Evolutionary conservation across 2,113 vertebrate species (phyloP), one percentile per base, ranked within the genome.

Genomic region (Sclerurus mexicanus): DNA sequence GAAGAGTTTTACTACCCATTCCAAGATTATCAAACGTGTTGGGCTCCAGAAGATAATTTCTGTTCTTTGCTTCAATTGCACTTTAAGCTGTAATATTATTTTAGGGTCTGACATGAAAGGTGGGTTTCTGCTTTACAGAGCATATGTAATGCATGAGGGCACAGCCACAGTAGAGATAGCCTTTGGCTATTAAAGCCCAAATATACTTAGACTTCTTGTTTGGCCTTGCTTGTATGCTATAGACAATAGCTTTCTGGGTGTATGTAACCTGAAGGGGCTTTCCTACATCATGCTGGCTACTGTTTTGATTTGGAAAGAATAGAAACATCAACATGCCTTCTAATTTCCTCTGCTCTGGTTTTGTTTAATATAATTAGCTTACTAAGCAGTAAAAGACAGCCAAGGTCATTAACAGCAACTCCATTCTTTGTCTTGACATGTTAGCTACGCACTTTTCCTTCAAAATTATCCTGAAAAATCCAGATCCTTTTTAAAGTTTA

Each of bases 271-370:
- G 60, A 71, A 92, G 93, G 90, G 88, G 53, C 50, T 95, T 95
- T 95, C 60, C 79, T 92, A 66, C 67, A 77, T 86, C 31, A 59
- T 71, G 25, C 39, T 88, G 75, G 39, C 59, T 95, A 52, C 68
- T 89, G 73, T 92, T 94, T 90, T 90, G 79, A 67, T 95, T 95
- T 94, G 76, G 52, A 88, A 96, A 72, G 33, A 94, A 80, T 44
- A 91, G 56, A 95, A 96, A 93, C 56, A 90, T 74, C 90, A 95
- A 81, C 59, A 71, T 55, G 82, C 87, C 33, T 93, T 88, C 87
- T 90, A 80, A 95, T 96, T 96, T 96, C 90, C 95, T 95, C 72
- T 90, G 88, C 59, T 96, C 82, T 89, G 44, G 30, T 82, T 89
- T 88, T 75, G 47, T 87, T 75, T 40, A 23, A 94, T 50, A 24